phyloP scores from a whole-genome alignment of 2,113 vertebrate genomes.

The Scophthalmus maximus region DNA sequence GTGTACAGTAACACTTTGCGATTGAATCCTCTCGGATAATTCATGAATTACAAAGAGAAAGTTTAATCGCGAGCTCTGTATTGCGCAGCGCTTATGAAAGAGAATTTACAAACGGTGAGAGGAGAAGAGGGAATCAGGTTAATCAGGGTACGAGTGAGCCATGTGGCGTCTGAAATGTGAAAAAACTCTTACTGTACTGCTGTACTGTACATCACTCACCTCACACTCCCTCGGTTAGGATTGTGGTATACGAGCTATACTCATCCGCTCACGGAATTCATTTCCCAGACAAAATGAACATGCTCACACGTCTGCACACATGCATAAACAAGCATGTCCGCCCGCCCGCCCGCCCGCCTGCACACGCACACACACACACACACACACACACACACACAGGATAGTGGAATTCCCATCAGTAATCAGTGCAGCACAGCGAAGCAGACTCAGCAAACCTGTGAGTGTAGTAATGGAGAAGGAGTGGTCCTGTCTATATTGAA shows the following conservation, averaged over 20 bases:
- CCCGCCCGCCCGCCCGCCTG: background rate
- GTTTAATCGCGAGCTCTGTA: constrained; percentile 44
- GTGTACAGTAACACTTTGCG: constrained; percentile 35
- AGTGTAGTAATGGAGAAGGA: constrained; percentile 70
- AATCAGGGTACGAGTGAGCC: constrained; percentile 37
- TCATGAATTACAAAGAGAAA: constrained; percentile 63
- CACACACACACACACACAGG: background rate
- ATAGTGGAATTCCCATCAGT: constrained; percentile 73
- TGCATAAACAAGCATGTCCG: constrained; percentile 1
- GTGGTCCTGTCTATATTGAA: constrained; percentile 76
- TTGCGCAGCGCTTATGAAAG: constrained; percentile 26
- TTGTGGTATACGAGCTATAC: constrained; percentile 49
- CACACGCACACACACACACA: background rate
- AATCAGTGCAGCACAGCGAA: constrained; percentile 72
- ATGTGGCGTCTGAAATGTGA: constrained; percentile 24
- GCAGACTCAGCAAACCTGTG: constrained; percentile 75
- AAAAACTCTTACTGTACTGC: background rate
- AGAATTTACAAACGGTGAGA: constrained; percentile 25
- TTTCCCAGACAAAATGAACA: constrained; percentile 63
- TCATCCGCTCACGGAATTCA: constrained; percentile 47
- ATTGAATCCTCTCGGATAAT: constrained; percentile 32
- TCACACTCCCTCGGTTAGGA: constrained; percentile 42
- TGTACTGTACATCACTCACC: constrained; percentile 18
- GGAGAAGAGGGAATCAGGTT: constrained; percentile 1
- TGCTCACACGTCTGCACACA: constrained; percentile 8